Percentiles rank a stretch among this genome's conserved stretches.
These are phyloP conservation scores for Dynastes hyllus DNA, from an alignment of 2,888 invertebrate genomes.

Conservation along the genomic window DNA sequence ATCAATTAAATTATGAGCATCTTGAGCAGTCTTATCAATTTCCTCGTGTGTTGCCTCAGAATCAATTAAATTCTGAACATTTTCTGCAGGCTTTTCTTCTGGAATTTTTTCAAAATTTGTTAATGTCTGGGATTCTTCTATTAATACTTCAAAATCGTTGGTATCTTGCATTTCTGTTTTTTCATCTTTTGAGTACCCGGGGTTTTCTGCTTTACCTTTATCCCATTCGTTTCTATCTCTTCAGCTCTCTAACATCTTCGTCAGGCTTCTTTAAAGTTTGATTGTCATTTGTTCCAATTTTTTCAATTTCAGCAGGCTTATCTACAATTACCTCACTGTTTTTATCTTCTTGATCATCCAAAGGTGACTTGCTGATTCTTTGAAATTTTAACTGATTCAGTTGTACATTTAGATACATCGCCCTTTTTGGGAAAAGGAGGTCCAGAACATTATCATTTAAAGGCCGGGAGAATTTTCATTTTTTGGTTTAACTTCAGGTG, in stretches of 20 bases:
- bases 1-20: no score
- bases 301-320: neutral
- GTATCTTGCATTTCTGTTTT: no score
- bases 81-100: no score
- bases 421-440: neutral
- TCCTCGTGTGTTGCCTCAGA: no score
- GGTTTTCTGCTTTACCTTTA: neutral
- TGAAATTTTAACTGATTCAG: neutral
- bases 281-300: neutral
- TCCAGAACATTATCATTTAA: neutral
- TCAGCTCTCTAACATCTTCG: neutral
- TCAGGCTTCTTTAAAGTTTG: neutral
- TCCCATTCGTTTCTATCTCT: neutral
- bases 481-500: neutral
- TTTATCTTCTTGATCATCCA: neutral
- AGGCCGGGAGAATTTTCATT: no score
- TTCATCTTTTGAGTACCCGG: neutral
- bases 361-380: neutral
- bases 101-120: no score
- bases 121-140: no score
- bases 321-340: neutral
- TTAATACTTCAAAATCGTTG: no score
- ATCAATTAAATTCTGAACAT: no score
- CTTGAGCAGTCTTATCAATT: no score
- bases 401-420: neutral